Evolutionary conservation across 2,888 invertebrate genomes (phyloP), one percentile per base, ranked within the genome.

Genomic region (Watsonalla binaria): DNA sequence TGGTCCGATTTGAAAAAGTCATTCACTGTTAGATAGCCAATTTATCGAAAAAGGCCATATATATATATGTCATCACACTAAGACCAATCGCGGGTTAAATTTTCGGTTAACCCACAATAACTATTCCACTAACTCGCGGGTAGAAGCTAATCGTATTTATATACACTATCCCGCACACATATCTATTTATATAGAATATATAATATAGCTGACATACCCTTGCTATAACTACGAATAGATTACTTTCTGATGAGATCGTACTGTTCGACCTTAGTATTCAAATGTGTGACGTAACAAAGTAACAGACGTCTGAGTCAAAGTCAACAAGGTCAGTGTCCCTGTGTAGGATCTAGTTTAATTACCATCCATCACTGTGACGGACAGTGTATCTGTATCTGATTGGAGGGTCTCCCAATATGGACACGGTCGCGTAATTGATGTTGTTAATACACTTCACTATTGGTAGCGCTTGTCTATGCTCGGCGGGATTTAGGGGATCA

Each of bases 351-450:
- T 66, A 71, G 66, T 78, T 80, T 83, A 82, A 83, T 84, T 83
- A 84, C 70, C 71, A 81, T 80, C 83, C 72, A 84, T 85, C 84
- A 79, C 56, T 54, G 51, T 60, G 67, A 65, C 71, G 57, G 72
- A 63, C 64, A 57, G 66, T 65, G 70, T 78, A 80, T 80, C 81
- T 60, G 64, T 58, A 69, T 74, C 70, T 61, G 55, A 55, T 61
- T 62, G 61, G 54, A 56, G 55, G 54, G 58, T 47, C 61, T 62
- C 74, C 69, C 60, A 72, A 73, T 72, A 73, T 65, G 76, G 75
- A 59, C 49, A 55, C 51, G 51, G 54, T 48, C 15, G 42, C 37
- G 68, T 74, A 74, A 74, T 74, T 72, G 72, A 74, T 74, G 80
- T 78, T 63, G 73, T 72, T 81, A 80, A 81, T 82, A 75, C 70